These are phyloP conservation scores for Drosophila quinaria DNA, from an alignment of 2,888 invertebrate species.

Conservation along the genomic window DNA sequence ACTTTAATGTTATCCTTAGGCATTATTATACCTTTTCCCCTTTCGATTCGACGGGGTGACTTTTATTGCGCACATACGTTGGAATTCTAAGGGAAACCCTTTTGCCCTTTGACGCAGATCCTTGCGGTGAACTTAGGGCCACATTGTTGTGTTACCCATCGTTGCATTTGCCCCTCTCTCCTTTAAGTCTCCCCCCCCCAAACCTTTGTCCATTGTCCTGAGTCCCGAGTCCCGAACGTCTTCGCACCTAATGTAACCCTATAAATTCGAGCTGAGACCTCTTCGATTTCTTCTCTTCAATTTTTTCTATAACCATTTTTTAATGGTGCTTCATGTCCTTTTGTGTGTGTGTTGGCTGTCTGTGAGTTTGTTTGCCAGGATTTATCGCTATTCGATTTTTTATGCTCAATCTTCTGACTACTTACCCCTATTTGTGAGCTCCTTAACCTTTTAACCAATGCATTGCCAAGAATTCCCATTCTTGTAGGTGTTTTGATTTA, in stretches of 20 bases:
- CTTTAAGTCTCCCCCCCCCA: conserved; percentile 8
- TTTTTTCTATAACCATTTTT: conserved; percentile 53
- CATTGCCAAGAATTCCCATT: conserved; percentile 42
- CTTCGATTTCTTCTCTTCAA: background rate
- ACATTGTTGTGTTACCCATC: conserved; percentile 43
- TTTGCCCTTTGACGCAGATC: conserved; percentile 35
- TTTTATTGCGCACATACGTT: conserved; percentile 58
- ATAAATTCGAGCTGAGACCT: conserved; percentile 49
- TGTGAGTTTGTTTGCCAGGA: conserved; percentile 57
- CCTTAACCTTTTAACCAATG: conserved; percentile 62
- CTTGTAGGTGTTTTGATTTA: conserved; percentile 76
- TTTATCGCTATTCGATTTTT: conserved; percentile 73
- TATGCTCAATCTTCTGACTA: conserved; percentile 59
- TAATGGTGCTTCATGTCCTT: conserved; percentile 65
- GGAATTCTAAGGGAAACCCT: conserved; percentile 34
- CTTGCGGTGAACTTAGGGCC: conserved; percentile 60
- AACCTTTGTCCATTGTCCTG: conserved; percentile 24
- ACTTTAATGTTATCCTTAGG: conserved; percentile 24
- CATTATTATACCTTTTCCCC: conserved; percentile 21
- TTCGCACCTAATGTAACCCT: conserved; percentile 70
- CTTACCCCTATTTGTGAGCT: conserved; percentile 52
- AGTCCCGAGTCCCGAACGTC: conserved; percentile 12
- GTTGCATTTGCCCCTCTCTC: conserved; percentile 13
- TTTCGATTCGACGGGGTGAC: conserved; percentile 31
- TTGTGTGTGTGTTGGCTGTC: conserved; percentile 32